Conservation (phyloP, 2,888 invertebrate species). For the Acanthacorydalis orientalis region DNA sequence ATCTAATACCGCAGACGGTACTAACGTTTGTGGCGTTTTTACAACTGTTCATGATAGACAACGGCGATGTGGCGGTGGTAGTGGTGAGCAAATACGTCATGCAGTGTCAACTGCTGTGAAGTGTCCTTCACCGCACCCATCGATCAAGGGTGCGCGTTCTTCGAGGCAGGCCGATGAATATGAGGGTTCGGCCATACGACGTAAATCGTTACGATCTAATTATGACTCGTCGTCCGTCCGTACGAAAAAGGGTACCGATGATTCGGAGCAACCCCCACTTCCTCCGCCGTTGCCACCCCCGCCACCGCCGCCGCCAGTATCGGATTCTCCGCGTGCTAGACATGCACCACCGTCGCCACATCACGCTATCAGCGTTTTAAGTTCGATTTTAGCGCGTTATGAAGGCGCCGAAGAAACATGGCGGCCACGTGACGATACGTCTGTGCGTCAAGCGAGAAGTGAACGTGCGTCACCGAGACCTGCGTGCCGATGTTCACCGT, state of each 20-base stretch:
- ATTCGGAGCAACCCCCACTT: background rate
- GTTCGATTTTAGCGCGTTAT: constrained; percentile 14
- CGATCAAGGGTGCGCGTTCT: constrained; percentile 3
- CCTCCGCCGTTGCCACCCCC: constrained; percentile 12
- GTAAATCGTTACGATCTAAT: background rate
- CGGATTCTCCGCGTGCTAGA: constrained; percentile 16
- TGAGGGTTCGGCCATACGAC: background rate
- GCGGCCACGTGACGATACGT: background rate
- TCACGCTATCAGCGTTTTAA: constrained; percentile 11
- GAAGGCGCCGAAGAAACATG: constrained; percentile 6
- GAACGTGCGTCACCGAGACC: constrained; percentile 3
- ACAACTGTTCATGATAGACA: constrained; percentile 22
- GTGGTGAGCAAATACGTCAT: constrained; percentile 18
- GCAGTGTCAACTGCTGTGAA: background rate
- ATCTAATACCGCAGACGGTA: constrained; percentile 4
- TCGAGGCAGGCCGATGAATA: background rate
- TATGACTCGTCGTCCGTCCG: background rate
- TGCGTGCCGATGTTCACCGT: no score
- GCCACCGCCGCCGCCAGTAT: constrained; percentile 1
- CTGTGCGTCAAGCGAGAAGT: constrained; percentile 2
- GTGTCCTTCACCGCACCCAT: constrained; percentile 7
- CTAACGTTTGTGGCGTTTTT: constrained; percentile 11
- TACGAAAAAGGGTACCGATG: no score
- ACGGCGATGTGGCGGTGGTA: constrained; percentile 31
- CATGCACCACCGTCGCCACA: constrained; percentile 14